Evolutionary conservation across 2,888 invertebrate species (phyloP), one percentile per base, ranked within the genome.

Genomic region (Stenurella melanura): DNA sequence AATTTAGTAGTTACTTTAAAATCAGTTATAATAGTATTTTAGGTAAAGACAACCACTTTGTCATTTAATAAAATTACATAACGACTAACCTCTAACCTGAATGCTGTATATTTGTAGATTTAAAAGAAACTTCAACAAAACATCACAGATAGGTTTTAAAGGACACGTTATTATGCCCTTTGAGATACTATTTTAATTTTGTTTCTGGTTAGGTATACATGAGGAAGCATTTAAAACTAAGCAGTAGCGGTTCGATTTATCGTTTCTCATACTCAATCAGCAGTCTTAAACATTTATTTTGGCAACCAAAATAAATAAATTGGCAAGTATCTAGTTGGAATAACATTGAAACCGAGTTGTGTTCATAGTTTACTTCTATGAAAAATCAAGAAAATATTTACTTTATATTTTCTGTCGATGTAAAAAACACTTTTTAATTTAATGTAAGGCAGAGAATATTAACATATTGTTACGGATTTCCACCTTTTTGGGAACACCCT

Each of bases 141-240:
- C n/a, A 60, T 60, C 60, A 60, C 60, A 30, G 26, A 60, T 5
- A 15, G 60, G 60, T 21, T 21, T 60, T 60, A n/a, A 60, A 60
- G 50, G 15, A n/a, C 50, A 50, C 50, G 3, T 50, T n/a, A 15
- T 50, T 5, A 50, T 1, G n/a, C 50, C 50, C 50, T 50, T 42
- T n/a, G 7, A 42, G 42, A 15, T 42, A n/a, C 42, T 50, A n/a
- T 50, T 21, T 60, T 15, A 30, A 1, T 10, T 58, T 18, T 58
- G 19, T 19, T 21, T 58, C 0, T 11, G 12, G 7, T 58, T n/a
- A 26, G 15, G 30, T 21, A 2, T 4, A 26, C n/a, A n/a, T n/a
- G 0, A n/a, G n/a, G n/a, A n/a, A n/a, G 50, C n/a, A 50, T 50
- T 50, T 50, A 50, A 50, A 50, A 50, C 50, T 50, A 50, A 50